Percentiles rank a stretch among this genome's conserved stretches.
These are phyloP conservation scores for Hylomyscus alleni DNA, from an alignment of 2,797 vertebrate genomes.

Conservation along the genomic window DNA sequence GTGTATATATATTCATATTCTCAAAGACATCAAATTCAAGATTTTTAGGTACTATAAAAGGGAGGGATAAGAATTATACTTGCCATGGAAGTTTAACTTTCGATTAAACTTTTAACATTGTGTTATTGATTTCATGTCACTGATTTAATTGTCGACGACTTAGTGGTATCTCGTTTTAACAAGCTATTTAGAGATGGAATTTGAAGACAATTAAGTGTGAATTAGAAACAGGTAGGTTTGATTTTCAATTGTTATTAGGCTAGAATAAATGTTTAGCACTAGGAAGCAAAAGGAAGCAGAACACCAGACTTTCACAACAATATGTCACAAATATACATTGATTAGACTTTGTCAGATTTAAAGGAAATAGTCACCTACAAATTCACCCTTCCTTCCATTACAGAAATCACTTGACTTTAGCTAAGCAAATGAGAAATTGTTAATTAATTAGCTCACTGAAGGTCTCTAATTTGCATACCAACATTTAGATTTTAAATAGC, in stretches of 20 bases:
- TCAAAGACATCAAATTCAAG: slow-evolving; percentile 28
- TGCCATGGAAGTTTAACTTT: slow-evolving; percentile 38
- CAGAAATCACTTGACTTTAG: slow-evolving; percentile 55
- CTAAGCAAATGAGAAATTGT: slow-evolving; percentile 53
- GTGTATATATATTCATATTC: not conserved
- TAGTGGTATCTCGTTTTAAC: slow-evolving; percentile 56
- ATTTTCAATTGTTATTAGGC: slow-evolving; percentile 2
- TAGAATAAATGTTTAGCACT: slow-evolving; percentile 50
- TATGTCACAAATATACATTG: slow-evolving; percentile 27
- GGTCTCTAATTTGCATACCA: slow-evolving; percentile 30
- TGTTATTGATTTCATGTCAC: slow-evolving; percentile 57
- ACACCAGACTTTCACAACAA: not conserved
- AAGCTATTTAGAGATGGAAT: slow-evolving; percentile 65
- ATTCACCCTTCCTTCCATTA: not conserved
- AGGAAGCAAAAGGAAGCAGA: not conserved
- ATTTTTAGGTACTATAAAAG: slow-evolving; percentile 15
- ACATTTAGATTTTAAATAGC: slow-evolving; percentile 50
- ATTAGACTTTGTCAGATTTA: slow-evolving; percentile 26
- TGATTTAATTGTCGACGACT: slow-evolving; percentile 60
- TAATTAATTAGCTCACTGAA: slow-evolving; percentile 65
- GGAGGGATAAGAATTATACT: not conserved
- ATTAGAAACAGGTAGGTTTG: not conserved
- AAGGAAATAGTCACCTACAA: not conserved
- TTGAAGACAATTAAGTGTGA: slow-evolving; percentile 71
- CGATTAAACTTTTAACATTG: slow-evolving; percentile 59